A percentile compares a stretch with the other conserved stretches of the same genome.
Evolutionary conservation across 2,113 vertebrate species (phyloP).

Genomic region (Pampusana beccarii): DNA sequence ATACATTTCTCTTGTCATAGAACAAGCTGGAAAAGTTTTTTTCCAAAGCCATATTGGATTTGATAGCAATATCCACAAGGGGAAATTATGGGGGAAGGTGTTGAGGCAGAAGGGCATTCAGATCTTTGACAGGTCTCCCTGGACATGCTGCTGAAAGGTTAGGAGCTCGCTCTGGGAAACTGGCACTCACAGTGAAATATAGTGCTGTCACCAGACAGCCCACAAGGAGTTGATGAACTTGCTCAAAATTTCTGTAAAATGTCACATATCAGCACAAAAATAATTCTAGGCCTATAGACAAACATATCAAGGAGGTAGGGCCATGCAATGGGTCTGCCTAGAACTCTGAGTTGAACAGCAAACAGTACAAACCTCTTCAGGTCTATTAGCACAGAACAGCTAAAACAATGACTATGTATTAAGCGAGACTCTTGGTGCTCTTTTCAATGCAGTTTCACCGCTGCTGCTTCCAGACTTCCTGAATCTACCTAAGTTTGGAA

Average conservation of each 20-base stretch:
- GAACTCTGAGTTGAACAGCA: background rate
- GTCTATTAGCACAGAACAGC: background rate
- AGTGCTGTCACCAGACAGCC: background rate
- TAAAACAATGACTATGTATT: background rate
- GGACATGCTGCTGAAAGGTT: background rate
- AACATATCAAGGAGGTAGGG: background rate
- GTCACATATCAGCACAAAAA: background rate
- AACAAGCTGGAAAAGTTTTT: background rate
- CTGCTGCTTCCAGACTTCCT: background rate
- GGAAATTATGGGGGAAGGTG: background rate
- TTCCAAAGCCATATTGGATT: background rate
- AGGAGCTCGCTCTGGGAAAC: background rate
- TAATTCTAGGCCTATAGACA: background rate
- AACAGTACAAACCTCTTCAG: background rate
- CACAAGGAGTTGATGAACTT: background rate
- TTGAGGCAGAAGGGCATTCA: background rate
- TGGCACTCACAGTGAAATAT: background rate
- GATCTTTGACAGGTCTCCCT: background rate
- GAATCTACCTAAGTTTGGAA: background rate
- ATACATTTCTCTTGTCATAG: background rate
- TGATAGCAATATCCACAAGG: background rate
- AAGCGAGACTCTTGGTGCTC: background rate
- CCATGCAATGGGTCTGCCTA: rapidly evolving
- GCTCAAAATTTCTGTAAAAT: background rate
- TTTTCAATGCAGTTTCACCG: background rate